Percentiles rank a stretch among this genome's conserved stretches.
Evolutionary conservation across 2,888 invertebrate species (phyloP).

Genomic region (Seira ritae): DNA sequence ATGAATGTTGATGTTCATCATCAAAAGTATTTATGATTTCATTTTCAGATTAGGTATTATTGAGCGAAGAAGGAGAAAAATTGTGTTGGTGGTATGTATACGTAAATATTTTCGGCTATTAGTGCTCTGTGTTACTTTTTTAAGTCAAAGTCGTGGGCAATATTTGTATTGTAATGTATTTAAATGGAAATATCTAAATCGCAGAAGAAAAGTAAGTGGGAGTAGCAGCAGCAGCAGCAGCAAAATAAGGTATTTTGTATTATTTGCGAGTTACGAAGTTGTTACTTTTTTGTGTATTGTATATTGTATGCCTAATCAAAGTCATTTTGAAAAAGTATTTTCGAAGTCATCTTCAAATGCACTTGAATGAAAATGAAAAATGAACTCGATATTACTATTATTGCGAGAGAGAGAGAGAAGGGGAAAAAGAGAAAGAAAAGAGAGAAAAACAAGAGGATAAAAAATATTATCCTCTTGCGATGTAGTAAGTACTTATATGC

Average conservation of each 20-base stretch:
- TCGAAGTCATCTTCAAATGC: constrained; percentile 37
- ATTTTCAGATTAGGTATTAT: no score
- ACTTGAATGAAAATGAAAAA: constrained; percentile 26
- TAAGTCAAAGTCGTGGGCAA: background rate
- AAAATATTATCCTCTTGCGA: no score
- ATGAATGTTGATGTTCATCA: background rate
- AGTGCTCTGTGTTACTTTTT: background rate
- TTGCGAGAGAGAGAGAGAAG: background rate
- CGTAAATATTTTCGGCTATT: no score
- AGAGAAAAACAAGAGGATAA: background rate
- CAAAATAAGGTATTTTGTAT: background rate
- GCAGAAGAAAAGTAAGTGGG: background rate
- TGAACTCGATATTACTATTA: no score
- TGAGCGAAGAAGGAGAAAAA: no score
- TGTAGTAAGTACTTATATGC: no score
- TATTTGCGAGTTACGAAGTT: background rate
- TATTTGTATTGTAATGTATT: background rate
- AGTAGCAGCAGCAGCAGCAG: no score
- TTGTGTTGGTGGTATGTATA: no score
- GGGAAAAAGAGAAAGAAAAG: background rate
- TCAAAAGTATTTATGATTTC: no score
- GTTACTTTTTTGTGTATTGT: constrained; percentile 12
- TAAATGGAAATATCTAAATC: constrained; percentile 23
- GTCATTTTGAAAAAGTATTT: constrained; percentile 33
- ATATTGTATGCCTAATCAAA: constrained; percentile 27